phyloP scores from a whole-genome alignment of 2,797 vertebrate species.

The Sebastes cheni region DNA sequence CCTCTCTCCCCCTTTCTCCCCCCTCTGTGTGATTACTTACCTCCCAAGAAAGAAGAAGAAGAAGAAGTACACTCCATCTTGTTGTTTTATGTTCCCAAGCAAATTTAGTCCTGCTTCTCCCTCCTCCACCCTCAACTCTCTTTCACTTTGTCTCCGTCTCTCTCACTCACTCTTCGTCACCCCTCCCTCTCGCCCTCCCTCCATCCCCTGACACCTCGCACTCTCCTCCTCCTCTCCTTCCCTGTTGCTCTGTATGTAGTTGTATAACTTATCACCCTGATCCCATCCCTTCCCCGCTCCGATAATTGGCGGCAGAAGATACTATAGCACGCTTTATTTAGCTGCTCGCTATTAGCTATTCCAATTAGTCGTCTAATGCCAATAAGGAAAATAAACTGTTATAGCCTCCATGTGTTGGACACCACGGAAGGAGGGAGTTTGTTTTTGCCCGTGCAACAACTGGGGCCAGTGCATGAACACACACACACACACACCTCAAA shows the following conservation, averaged over 20 bases:
- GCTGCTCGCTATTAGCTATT: constrained; percentile 57
- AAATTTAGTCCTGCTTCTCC: constrained; percentile 76
- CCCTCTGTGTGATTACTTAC: constrained; percentile 67
- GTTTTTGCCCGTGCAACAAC: constrained; percentile 46
- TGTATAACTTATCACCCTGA: constrained; percentile 74
- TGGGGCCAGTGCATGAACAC: constrained; percentile 16
- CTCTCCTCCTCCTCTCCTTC: constrained; percentile 29
- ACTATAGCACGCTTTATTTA: constrained; percentile 71
- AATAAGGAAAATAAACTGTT: constrained; percentile 65
- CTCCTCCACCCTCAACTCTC: constrained; percentile 73
- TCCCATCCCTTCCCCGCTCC: constrained; percentile 49
- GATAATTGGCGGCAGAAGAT: constrained; percentile 71
- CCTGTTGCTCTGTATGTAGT: constrained; percentile 44
- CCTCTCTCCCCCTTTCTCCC: background rate
- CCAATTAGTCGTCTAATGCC: constrained; percentile 67
- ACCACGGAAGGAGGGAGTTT: constrained; percentile 43
- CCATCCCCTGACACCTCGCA: constrained; percentile 54
- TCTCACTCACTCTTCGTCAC: constrained; percentile 50
- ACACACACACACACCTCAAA: constrained; percentile 1
- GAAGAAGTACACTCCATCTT: constrained; percentile 72
- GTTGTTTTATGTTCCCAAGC: constrained; percentile 74
- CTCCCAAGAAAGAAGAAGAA: constrained; percentile 61
- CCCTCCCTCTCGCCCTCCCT: constrained; percentile 38
- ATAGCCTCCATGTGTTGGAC: constrained; percentile 9
- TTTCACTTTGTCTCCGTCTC: constrained; percentile 71